Conservation (phyloP, 1,140 invertebrate genomes). For the Samia ricini region DNA sequence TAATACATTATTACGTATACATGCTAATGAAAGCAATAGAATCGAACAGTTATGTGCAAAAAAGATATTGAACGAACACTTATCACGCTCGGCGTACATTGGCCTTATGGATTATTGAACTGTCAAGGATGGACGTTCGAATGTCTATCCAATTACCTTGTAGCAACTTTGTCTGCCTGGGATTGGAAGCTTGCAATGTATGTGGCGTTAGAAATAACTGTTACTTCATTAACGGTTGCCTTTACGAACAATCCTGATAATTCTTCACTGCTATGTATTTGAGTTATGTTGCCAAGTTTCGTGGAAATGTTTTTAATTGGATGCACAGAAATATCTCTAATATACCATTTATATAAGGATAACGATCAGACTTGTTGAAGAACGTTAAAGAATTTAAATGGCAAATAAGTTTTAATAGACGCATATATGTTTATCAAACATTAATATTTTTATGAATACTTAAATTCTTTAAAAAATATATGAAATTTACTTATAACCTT, state of each 20-base stretch:
- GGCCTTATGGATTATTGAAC: slow-evolving; percentile 1
- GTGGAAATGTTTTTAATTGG: not conserved
- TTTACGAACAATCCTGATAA: not conserved
- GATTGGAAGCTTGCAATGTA: not conserved
- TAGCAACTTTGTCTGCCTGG: not conserved
- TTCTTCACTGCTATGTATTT: not conserved
- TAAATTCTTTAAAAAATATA: no score
- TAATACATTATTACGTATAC: not conserved
- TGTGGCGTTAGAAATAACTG: not conserved
- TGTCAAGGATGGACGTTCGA: not conserved
- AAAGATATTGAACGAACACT: not conserved
- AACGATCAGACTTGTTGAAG: no score
- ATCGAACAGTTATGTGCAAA: not conserved
- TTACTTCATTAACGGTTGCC: not conserved
- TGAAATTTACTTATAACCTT: no score
- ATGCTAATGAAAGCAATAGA: not conserved
- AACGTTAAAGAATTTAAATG: no score
- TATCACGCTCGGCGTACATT: not conserved
- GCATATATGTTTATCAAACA: no score
- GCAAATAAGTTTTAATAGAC: no score
- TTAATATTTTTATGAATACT: no score
- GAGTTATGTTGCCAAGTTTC: not conserved
- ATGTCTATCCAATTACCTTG: not conserved
- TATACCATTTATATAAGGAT: no score
- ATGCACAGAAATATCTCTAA: not conserved